phyloP scores from a whole-genome alignment of 1,140 invertebrate species.

The Mactra quadrangularis region DNA sequence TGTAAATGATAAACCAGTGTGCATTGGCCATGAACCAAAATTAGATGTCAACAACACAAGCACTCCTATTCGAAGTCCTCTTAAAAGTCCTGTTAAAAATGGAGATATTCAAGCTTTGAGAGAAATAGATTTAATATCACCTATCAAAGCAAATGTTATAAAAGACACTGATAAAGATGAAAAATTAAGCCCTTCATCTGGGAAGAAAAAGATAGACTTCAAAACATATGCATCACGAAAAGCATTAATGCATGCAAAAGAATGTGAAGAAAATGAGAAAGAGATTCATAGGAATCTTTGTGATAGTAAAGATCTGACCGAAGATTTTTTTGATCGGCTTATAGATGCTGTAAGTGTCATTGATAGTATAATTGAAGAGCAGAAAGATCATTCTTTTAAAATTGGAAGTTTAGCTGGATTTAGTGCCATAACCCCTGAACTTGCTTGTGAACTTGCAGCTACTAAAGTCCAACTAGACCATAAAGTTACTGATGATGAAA shows the following conservation, averaged over 20 bases:
- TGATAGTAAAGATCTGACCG: not conserved
- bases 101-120: not conserved
- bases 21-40: no score
- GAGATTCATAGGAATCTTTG: no score
- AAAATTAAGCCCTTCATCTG: not conserved
- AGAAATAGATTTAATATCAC: not conserved
- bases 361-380: slow-evolving; percentile 33
- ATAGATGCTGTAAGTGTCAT: slow-evolving; percentile 24
- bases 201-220: slow-evolving; percentile 33
- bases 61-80: no score
- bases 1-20: not conserved
- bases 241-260: slow-evolving; percentile 5
- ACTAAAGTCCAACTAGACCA: not conserved
- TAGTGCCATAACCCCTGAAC: slow-evolving; percentile 24
- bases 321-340: not conserved
- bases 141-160: not conserved
- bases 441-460: slow-evolving; percentile 13
- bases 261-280: slow-evolving; percentile 2
- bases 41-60: no score
- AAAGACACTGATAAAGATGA: not conserved
- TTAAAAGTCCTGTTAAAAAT: no score
- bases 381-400: not conserved
- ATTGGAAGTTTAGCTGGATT: not conserved
- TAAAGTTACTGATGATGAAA: not conserved
- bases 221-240: slow-evolving; percentile 27